A percentile compares a stretch with the other conserved stretches of the same genome.
Conservation (phyloP, 2,113 vertebrate genomes). For the Tachuris rubrigastra region DNA sequence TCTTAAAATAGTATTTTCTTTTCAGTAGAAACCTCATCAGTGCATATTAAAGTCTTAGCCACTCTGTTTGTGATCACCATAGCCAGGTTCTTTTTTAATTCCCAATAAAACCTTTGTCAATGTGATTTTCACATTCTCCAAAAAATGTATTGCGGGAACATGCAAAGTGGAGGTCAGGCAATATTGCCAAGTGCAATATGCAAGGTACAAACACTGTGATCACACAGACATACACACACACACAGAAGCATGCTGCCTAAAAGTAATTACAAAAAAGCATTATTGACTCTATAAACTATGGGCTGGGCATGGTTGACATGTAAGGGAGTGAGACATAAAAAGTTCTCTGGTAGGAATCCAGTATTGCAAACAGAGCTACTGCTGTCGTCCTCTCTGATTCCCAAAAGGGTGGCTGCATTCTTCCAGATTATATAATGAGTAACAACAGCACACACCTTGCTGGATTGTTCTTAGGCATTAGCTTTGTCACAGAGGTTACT, state of each 20-base stretch:
- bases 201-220: neutral
- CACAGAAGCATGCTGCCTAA: neutral
- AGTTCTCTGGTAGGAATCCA: neutral
- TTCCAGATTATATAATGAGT: neutral
- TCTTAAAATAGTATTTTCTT: neutral
- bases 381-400: neutral
- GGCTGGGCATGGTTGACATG: neutral
- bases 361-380: neutral
- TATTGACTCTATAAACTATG: neutral
- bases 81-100: neutral
- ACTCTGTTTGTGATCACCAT: neutral
- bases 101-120: neutral
- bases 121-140: neutral
- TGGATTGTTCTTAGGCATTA: neutral
- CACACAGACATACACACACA: accelerated
- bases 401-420: neutral
- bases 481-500: neutral
- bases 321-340: neutral
- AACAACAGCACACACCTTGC: neutral
- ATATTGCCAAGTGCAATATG: neutral
- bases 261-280: neutral
- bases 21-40: neutral
- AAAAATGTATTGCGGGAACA: neutral
- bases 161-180: neutral
- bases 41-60: neutral